These are phyloP conservation scores for Triplophysa bombifrons DNA, from an alignment of 2,797 vertebrate species.

Conservation along the genomic window DNA sequence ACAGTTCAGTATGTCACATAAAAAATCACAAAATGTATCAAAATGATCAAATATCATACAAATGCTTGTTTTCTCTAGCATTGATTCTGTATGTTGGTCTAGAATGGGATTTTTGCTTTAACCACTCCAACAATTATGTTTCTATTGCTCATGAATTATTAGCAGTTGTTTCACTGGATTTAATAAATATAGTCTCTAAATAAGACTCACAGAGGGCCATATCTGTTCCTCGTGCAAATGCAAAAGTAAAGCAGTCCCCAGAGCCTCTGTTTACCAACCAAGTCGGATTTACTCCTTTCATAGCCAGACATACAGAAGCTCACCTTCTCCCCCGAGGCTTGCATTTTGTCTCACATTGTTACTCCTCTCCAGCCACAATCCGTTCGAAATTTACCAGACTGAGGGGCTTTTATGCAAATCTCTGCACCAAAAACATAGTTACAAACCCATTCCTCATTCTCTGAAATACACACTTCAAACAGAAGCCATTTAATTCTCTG, in stretches of 20 bases:
- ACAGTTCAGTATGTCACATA: no score
- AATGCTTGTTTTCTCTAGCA: neutral
- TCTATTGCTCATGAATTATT: constrained; percentile 69
- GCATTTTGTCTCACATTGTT: constrained; percentile 78
- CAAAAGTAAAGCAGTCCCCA: constrained; percentile 73
- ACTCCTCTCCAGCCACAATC: constrained; percentile 78
- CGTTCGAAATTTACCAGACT: constrained; percentile 76
- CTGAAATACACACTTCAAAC: constrained; percentile 76
- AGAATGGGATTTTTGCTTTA: neutral
- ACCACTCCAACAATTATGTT: constrained; percentile 4
- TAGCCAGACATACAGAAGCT: constrained; percentile 76
- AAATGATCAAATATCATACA: neutral
- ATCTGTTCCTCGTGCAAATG: constrained; percentile 69
- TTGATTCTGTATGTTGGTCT: neutral
- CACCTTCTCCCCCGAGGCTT: constrained; percentile 74
- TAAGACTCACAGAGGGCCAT: constrained; percentile 76
- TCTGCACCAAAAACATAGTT: constrained; percentile 72
- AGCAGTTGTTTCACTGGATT: constrained; percentile 75
- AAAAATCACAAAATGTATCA: no score
- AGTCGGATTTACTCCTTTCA: constrained; percentile 79
- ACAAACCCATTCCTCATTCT: constrained; percentile 73
- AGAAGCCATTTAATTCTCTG: constrained; percentile 74
- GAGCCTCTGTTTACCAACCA: constrained; percentile 84
- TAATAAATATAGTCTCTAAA: constrained; percentile 76
- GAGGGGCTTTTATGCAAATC: constrained; percentile 82